Evolutionary conservation across 1,140 invertebrate genomes (phyloP), one percentile per base, ranked within the genome.

Genomic region (Panonychus citri): DNA sequence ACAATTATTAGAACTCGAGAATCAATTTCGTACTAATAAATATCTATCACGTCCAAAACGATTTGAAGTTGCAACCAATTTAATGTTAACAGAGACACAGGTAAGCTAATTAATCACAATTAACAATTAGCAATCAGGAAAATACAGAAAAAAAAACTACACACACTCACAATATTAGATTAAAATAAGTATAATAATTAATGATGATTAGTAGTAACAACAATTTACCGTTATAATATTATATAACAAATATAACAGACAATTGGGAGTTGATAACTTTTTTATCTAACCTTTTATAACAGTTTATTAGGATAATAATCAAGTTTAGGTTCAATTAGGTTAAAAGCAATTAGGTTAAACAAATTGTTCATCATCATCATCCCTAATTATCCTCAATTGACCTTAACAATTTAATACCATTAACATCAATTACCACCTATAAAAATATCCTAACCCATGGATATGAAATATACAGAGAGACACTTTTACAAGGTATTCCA

Each of bases 11-110:
- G 93, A 98, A 73, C 72, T 98, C 63, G 94, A 98, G 71, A 87
- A 94, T 70, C 91, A 98, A 72, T 98, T 98, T 72, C 78, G 87
- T 53, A 86, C 95, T 74, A 97, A 96, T 74, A 98, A 97, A 72
- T 98, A 98, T 73, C 77, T 98, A 21, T 97, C 91, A 28, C 75
- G 94, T 64, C 94, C 94, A 1, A 96, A 96, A 72, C 75, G 94
- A 65, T 99, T 96, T 67, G 93, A 98, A 74, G 91, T 99, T 8
- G 94, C 94, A 37, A 96, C 91, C 24, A 88, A 85, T 46, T 71
- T 98, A 52, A 90, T 93, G 84, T 76, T 98, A 2, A 97, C 90
- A 10, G 94, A 98, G 74, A 98, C 93, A 21, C 91, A 97, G 81
- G 91, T 90, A 73, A 71, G 68, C 30, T 7, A 34, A 5, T 12